Percentiles rank a stretch among this genome's conserved stretches.
Evolutionary conservation across 2,113 vertebrate genomes (phyloP).

Genomic region (Cyanocitta stelleri): DNA sequence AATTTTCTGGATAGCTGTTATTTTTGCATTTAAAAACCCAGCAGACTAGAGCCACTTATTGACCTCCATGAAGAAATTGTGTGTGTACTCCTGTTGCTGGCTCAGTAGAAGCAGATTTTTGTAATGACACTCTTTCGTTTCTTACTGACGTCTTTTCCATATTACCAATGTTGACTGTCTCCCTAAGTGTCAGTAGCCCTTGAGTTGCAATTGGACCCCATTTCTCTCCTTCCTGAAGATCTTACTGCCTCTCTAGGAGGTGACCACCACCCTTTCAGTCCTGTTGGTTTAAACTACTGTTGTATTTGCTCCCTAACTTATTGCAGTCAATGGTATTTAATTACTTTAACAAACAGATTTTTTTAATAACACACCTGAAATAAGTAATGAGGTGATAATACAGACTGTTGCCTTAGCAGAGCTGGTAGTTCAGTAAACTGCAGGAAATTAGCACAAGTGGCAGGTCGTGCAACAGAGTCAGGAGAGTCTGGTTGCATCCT

Average conservation of each 20-base stretch:
- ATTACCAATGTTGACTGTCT: neutral
- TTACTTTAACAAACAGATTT: neutral
- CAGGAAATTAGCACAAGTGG: neutral
- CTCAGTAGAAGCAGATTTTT: neutral
- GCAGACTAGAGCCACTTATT: neutral
- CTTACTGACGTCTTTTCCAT: neutral
- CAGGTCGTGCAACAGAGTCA: neutral
- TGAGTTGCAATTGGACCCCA: neutral
- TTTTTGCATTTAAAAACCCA: neutral
- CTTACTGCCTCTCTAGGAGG: neutral
- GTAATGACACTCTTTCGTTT: neutral
- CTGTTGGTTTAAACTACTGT: neutral
- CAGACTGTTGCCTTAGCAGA: neutral
- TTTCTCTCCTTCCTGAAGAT: neutral
- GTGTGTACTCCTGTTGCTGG: neutral
- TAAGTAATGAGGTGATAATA: neutral
- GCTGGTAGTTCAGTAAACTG: neutral
- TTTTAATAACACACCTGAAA: neutral
- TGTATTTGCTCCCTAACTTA: neutral
- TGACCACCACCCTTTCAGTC: neutral
- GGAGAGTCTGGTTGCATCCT: neutral
- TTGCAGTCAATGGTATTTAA: neutral
- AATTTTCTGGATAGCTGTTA: neutral
- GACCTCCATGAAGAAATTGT: neutral
- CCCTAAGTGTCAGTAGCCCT: neutral